A percentile compares a stretch with the other conserved stretches of the same genome.
These are phyloP conservation scores for Synanthedon formicaeformis DNA, from an alignment of 2,888 invertebrate genomes.

Conservation along the genomic window DNA sequence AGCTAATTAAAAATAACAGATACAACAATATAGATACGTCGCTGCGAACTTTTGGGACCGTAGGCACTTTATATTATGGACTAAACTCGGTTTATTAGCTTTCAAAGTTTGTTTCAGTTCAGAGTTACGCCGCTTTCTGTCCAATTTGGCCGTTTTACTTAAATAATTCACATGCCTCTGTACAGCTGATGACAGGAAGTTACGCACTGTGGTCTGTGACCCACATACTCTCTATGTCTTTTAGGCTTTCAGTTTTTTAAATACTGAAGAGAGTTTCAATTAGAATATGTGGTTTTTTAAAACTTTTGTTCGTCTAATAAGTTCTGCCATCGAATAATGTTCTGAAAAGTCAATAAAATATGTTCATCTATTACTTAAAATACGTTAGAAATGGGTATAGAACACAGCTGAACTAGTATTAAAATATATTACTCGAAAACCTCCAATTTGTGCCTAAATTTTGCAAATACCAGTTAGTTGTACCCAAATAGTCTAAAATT, in stretches of 20 bases:
- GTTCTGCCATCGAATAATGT: too few species aligned
- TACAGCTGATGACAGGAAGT: conserved; percentile 2
- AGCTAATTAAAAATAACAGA: not conserved
- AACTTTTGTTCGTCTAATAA: too few species aligned
- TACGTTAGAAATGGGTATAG: too few species aligned
- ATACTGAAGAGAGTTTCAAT: too few species aligned
- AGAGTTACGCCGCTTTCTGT: conserved; percentile 16
- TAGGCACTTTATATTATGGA: not conserved
- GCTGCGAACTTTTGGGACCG: not conserved
- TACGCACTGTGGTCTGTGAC: not conserved
- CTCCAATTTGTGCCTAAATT: too few species aligned
- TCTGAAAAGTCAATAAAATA: too few species aligned
- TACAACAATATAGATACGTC: not conserved
- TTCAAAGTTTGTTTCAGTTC: conserved; percentile 15
- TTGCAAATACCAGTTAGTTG: too few species aligned
- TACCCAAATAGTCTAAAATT: too few species aligned
- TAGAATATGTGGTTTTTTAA: too few species aligned
- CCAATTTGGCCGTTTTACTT: conserved; percentile 23
- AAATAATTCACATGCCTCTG: conserved; percentile 18
- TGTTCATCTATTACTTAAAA: too few species aligned
- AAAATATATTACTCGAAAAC: too few species aligned
- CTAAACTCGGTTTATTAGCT: conserved; percentile 4
- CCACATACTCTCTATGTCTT: not conserved
- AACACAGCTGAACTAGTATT: too few species aligned
- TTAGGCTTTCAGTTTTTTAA: not conserved